phyloP scores from a whole-genome alignment of 2,797 vertebrate genomes.

The Malurus splendens region DNA sequence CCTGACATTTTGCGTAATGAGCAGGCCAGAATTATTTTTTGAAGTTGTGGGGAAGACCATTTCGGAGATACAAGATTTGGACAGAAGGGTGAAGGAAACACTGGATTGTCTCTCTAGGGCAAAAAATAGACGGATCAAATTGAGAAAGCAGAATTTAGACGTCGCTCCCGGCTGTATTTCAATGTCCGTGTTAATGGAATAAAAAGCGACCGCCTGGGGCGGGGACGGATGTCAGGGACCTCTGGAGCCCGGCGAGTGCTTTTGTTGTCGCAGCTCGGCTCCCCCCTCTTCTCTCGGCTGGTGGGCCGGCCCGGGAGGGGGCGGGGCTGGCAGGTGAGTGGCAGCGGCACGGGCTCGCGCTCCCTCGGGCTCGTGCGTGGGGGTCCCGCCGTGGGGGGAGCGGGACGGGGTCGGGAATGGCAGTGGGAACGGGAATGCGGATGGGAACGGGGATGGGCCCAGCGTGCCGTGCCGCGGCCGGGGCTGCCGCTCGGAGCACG shows the following conservation, averaged over 20 bases:
- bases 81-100: too few species aligned
- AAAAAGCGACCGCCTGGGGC: fast-evolving
- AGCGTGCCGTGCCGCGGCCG: too few species aligned
- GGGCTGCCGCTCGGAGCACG: background rate
- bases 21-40: too few species aligned
- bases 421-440: fast-evolving
- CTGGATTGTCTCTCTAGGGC: fast-evolving
- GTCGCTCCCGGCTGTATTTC: fast-evolving
- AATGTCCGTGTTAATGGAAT: fast-evolving
- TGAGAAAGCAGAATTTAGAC: fast-evolving
- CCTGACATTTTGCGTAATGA: background rate
- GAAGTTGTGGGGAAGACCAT: background rate
- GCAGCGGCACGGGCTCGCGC: fast-evolving
- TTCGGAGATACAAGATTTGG: background rate
- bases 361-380: fast-evolving
- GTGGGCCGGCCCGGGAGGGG: background rate
- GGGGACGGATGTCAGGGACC: fast-evolving
- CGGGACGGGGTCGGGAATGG: fast-evolving
- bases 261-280: fast-evolving
- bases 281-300: fast-evolving
- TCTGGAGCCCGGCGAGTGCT: fast-evolving
- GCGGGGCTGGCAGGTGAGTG: background rate
- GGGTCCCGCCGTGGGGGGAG: fast-evolving
- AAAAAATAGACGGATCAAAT: fast-evolving
- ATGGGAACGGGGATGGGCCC: fast-evolving